These are phyloP conservation scores for Tauraco hartlaubi DNA, from an alignment of 2,797 vertebrate species.

Conservation along the genomic window DNA sequence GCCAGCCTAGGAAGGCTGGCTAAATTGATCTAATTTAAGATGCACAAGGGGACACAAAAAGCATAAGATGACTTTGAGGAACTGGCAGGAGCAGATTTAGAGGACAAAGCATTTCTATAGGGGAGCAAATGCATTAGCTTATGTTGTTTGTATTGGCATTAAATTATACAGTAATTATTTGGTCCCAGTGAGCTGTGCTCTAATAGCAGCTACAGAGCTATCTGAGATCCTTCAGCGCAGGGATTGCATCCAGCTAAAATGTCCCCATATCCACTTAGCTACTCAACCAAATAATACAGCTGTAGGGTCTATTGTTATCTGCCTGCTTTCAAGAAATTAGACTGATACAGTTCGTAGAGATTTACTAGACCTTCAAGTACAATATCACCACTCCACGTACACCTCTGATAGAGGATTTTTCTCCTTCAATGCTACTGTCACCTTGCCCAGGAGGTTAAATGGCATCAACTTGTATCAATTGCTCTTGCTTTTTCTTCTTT, in stretches of 20 bases:
- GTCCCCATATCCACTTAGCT: neutral
- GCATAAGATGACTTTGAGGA: slow-evolving; percentile 4
- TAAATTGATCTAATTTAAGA: neutral
- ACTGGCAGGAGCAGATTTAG: neutral
- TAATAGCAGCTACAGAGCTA: neutral
- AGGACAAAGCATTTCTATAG: neutral
- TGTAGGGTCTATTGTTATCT: neutral
- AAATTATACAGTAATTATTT: neutral
- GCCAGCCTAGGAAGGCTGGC: neutral
- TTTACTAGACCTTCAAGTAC: neutral
- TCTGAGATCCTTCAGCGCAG: neutral
- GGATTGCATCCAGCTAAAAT: neutral
- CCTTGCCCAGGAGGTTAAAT: neutral
- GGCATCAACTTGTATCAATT: neutral
- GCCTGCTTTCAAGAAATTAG: neutral
- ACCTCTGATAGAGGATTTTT: neutral
- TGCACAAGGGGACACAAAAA: neutral
- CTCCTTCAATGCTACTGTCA: neutral
- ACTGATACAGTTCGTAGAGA: neutral
- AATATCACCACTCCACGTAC: neutral
- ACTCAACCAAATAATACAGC: neutral
- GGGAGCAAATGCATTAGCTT: neutral
- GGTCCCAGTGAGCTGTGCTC: neutral
- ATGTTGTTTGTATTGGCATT: neutral
- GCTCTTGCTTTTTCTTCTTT: neutral